Percentiles rank a stretch among this genome's conserved stretches.
Evolutionary conservation across 2,888 invertebrate species (phyloP).

Genomic region (Cantharis nigra): DNA sequence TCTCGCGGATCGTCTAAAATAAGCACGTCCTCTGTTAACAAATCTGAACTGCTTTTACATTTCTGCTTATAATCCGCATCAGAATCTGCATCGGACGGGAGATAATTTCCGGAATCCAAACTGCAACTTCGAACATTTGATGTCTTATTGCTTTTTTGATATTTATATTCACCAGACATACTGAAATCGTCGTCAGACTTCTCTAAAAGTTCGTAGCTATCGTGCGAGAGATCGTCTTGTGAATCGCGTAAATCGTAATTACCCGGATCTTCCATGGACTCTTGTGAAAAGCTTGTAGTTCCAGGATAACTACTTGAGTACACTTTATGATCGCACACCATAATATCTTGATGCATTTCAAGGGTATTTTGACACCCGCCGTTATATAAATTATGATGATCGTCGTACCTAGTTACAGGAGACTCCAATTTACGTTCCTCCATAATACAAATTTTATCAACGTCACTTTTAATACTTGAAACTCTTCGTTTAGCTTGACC

Average conservation of each 20-base stretch:
- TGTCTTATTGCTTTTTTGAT: conserved; percentile 44
- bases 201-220: conserved; percentile 84
- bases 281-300: conserved; percentile 69
- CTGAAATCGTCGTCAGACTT: conserved; percentile 70
- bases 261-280: conserved; percentile 68
- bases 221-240: conserved; percentile 86
- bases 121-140: conserved; percentile 67
- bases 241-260: conserved; percentile 70
- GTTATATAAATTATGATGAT: conserved; percentile 66
- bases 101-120: conserved; percentile 76
- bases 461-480: conserved; percentile 56
- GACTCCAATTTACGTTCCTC: conserved; percentile 64
- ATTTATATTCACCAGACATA: conserved; percentile 49
- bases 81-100: conserved; percentile 75
- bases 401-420: conserved; percentile 74
- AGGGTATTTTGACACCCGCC: conserved; percentile 66
- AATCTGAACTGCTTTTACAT: conserved; percentile 70
- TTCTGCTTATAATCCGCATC: conserved; percentile 63
- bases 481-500: conserved; percentile 67
- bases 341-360: conserved; percentile 70
- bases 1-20: conserved; percentile 54
- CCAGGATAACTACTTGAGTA: conserved; percentile 89
- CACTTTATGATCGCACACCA: conserved; percentile 69
- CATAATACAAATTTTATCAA: conserved; percentile 40
- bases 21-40: conserved; percentile 76